Percentiles rank a stretch among this genome's conserved stretches.
phyloP scores from a whole-genome alignment of 2,113 vertebrate genomes.

The Puffinus mauretanicus region DNA sequence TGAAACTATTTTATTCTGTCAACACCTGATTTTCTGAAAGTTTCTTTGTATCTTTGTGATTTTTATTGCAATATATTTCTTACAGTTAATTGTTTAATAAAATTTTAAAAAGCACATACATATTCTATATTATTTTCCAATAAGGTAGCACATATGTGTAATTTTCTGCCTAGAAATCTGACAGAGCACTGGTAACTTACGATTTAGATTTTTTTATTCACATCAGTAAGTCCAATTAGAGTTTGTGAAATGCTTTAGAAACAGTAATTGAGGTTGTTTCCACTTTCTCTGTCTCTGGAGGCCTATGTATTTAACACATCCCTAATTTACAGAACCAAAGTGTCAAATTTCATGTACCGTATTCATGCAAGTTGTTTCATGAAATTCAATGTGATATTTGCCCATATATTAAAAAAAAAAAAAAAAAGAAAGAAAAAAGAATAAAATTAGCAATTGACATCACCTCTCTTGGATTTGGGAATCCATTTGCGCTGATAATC shows the following conservation, averaged over 20 bases:
- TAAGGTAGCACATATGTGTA: background rate
- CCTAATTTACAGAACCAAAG: background rate
- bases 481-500: conserved; percentile 87
- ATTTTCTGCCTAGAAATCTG: background rate
- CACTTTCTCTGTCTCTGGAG: background rate
- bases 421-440: background rate
- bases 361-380: background rate
- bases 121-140: background rate
- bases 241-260: background rate
- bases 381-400: background rate
- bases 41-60: background rate
- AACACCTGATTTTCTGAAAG: background rate
- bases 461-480: conserved; percentile 88
- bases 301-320: background rate
- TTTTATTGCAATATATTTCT: background rate
- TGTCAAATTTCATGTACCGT: background rate
- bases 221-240: background rate
- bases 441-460: background rate
- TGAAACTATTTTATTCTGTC: background rate
- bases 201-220: background rate
- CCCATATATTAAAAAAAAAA: background rate
- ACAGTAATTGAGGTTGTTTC: background rate
- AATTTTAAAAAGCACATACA: background rate
- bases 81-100: background rate
- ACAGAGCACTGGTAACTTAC: background rate